Percentiles rank a stretch among this genome's conserved stretches.
These are phyloP conservation scores for Oncorhynchus tshawytscha DNA, from an alignment of 2,113 vertebrate species.

Conservation along the genomic window DNA sequence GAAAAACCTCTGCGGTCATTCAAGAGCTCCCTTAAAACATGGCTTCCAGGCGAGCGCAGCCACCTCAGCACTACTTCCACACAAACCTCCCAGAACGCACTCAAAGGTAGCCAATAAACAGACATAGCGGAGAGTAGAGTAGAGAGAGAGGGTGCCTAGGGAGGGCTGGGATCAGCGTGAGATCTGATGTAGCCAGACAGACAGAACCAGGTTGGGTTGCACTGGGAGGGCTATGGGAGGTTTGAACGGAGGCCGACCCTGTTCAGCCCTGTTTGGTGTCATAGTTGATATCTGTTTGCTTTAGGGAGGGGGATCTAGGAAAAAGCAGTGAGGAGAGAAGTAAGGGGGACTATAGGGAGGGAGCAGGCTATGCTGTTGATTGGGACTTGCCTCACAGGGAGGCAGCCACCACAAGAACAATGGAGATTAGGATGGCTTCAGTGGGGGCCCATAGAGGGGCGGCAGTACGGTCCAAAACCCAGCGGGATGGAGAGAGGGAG, in stretches of 20 bases:
- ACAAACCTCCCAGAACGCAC: slow-evolving; percentile 58
- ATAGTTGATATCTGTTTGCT: slow-evolving; percentile 2
- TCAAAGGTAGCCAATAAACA: slow-evolving; percentile 54
- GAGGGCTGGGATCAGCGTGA: slow-evolving; percentile 15
- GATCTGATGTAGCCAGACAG: slow-evolving; percentile 19
- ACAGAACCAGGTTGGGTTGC: neutral
- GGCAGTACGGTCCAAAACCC: slow-evolving; percentile 52
- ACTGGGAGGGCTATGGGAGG: neutral
- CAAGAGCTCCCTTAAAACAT: slow-evolving; percentile 59
- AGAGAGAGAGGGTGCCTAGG: neutral
- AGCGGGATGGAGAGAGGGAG: neutral
- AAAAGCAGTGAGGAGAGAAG: slow-evolving; percentile 4
- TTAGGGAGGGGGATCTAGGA: neutral
- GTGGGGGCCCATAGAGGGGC: slow-evolving; percentile 61
- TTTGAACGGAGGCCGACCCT: neutral
- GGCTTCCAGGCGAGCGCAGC: slow-evolving; percentile 49
- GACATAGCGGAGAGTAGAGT: slow-evolving; percentile 21
- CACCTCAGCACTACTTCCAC: slow-evolving; percentile 50
- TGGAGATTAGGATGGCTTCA: slow-evolving; percentile 60
- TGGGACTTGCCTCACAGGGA: slow-evolving; percentile 52
- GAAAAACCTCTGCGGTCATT: slow-evolving; percentile 46
- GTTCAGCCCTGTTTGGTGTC: neutral
- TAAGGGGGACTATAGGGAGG: neutral
- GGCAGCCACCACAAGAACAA: slow-evolving; percentile 65
- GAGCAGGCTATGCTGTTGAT: slow-evolving; percentile 50